Evolutionary conservation across 2,888 invertebrate genomes (phyloP), one percentile per base, ranked within the genome.

Genomic region (Isoperla grammatica): DNA sequence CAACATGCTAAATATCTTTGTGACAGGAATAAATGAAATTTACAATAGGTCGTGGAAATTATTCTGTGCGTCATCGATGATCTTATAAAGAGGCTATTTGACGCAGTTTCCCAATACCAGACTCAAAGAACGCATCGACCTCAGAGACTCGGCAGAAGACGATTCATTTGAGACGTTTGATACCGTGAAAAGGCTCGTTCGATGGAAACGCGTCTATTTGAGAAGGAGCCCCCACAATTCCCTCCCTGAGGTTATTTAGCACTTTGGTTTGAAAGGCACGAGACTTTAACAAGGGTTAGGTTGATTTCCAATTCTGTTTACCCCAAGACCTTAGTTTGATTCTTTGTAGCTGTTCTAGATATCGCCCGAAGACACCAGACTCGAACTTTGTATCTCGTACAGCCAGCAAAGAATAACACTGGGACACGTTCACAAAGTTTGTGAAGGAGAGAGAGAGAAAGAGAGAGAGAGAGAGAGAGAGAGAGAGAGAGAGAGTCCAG

Each of bases 251-350:
- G 53, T 15, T 53, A 37, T 53, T 53, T 37, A 53, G 22, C 53
- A 20, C 39, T 6, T 37, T 37, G 39, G 19, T 39, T 17, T 12
- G 15, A 37, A 50, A 35, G 37, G n/a, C 20, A 15, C 9, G 6
- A 17, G 50, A 35, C 37, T 29, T 29, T 53, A 53, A 53, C 53
- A 53, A 53, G 53, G 53, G 53, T 22, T 13, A 39, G 53, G 17
- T 19, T 53, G 53, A 53, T 53, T 53, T 39, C 53, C 53, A 53
- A 53, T 53, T 53, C 53, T 39, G 53, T 53, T 53, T 53, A 37
- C 53, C 39, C 15, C 46, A 22, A 22, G 29, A 13, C 20, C 53
- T 53, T 15, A 37, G 53, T 37, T n/a, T 53, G 53, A 53, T 53
- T 53, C 53, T 53, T 53, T 17, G 53, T 53, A 39, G 37, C 22